Base-by-base conservation (phyloP, 2,797 vertebrate species). In the Numenius phaeopus region DNA sequence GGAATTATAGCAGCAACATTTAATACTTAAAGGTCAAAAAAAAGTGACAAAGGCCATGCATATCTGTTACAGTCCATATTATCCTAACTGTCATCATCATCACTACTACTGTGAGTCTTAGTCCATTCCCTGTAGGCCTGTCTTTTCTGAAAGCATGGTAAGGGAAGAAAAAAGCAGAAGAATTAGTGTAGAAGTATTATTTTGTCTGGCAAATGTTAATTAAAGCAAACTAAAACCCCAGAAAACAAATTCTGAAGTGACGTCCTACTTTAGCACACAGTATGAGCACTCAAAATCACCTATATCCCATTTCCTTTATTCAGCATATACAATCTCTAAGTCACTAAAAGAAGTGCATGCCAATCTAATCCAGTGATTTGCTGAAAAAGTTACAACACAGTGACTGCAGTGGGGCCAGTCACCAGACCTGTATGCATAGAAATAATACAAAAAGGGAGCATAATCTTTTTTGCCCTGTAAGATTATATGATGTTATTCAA, bases 111-210 rank as follows among this genome's bases (percentile, higher is more conserved):
- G 98, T 94, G 98, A 98, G 97, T 96, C 97, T 98, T 95, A 98
- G 94, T 98, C 98, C 99, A 98, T 95, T 98, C 98, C 98, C 97
- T 98, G 98, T 97, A 98, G 98, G 96, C 97, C 98, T 98, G 97
- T 95, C 98, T 99, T 98, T 98, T 99, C 99, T 99, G 99, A 97
- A 98, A 99, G 99, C 98, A 98, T 98, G 98, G 98, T 97, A 98
- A 98, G 97, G 98, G 98, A 97, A 97, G 90, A 96, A 97, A 98
- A 97, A 98, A 98, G 97, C 95, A 98, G 85, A 98, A 97, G 97
- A 92, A 95, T 98, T 98, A 98, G 97, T 98, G 96, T 95, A 96
- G 77, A 98, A 97, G 95, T 87, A 96, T 98, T 97, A 97, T 89
- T 96, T 95, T 93, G 91, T 58, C 94, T 88, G 42, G 39, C 24